Percentiles rank a stretch among this genome's conserved stretches.
Conservation (phyloP, 2,888 invertebrate genomes). For the Cremastobaeus sp. region DNA sequence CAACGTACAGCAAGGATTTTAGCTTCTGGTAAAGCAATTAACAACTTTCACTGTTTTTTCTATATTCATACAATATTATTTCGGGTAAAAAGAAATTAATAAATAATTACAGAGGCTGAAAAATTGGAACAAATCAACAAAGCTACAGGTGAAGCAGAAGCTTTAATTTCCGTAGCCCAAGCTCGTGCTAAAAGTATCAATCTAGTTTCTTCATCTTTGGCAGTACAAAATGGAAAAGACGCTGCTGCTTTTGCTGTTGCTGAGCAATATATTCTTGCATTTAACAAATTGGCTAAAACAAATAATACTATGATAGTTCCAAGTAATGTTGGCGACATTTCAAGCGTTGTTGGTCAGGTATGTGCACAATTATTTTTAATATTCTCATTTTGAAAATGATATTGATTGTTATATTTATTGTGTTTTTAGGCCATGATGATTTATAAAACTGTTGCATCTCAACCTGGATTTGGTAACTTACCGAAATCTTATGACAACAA, state of each 20-base stretch:
- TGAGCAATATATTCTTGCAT: conserved; percentile 97
- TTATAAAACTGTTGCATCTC: conserved; percentile 73
- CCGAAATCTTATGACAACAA: conserved; percentile 1
- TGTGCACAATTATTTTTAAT: conserved; percentile 34
- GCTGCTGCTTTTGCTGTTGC: conserved; percentile 96
- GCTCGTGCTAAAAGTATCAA: conserved; percentile 92
- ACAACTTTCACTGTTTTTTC: not conserved
- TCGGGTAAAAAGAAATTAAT: no score
- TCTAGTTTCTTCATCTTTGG: conserved; percentile 85
- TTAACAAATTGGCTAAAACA: conserved; percentile 93
- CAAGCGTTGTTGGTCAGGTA: conserved; percentile 89
- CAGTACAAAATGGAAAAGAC: conserved; percentile 86
- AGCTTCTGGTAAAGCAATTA: conserved; percentile 84
- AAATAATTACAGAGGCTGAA: conserved; percentile 87
- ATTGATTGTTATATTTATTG: conserved; percentile 10
- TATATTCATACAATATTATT: no score
- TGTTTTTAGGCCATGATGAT: conserved; percentile 77
- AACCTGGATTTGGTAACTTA: not conserved
- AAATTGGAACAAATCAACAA: conserved; percentile 96
- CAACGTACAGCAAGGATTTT: conserved; percentile 94
- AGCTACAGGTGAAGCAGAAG: conserved; percentile 94
- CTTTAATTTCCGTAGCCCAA: conserved; percentile 92
- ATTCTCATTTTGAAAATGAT: not conserved
- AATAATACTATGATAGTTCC: conserved; percentile 97
- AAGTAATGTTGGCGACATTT: conserved; percentile 90